Evolutionary conservation across 2,113 vertebrate species (phyloP).

Genomic region (Chaetodon trifascialis): DNA sequence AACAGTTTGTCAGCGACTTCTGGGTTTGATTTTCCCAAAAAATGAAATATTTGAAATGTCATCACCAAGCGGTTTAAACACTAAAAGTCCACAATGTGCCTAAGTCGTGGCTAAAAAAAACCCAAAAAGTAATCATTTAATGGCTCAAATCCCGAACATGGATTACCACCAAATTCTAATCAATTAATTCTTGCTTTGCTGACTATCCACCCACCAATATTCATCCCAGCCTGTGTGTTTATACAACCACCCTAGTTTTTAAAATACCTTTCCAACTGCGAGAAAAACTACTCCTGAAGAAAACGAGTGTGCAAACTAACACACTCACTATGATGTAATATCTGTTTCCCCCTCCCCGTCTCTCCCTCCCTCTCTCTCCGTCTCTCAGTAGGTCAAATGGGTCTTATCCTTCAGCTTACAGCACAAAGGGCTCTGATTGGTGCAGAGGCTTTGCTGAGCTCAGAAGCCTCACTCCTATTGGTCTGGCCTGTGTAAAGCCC

Average conservation of each 20-base stretch:
- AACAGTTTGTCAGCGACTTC: not conserved
- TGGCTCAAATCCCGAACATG: slow-evolving; percentile 61
- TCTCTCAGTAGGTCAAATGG: slow-evolving; percentile 74
- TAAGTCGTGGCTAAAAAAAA: not conserved
- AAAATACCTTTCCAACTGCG: not conserved
- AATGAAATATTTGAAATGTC: not conserved
- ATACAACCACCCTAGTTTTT: not conserved
- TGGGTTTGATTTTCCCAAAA: not conserved
- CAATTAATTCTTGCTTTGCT: slow-evolving; percentile 18
- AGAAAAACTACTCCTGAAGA: not conserved
- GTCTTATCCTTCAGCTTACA: slow-evolving; percentile 77
- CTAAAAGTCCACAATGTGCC: not conserved
- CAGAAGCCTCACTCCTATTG: slow-evolving; percentile 53
- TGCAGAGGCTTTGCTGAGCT: slow-evolving; percentile 31
- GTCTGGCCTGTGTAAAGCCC: slow-evolving; percentile 40
- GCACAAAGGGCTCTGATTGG: slow-evolving; percentile 65
- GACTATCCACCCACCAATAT: slow-evolving; percentile 7
- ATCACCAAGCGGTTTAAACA: slow-evolving; percentile 6
- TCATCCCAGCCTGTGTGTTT: not conserved
- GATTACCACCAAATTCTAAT: slow-evolving; percentile 48
- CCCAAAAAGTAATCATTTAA: slow-evolving; percentile 46
- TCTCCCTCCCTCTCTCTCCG: slow-evolving; percentile 15
- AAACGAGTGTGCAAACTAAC: slow-evolving; percentile 25
- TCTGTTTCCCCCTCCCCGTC: slow-evolving; percentile 10
- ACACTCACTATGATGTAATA: slow-evolving; percentile 46